Base-by-base conservation (phyloP, 1,140 invertebrate species). In the Druon quercuslanigerum region DNA sequence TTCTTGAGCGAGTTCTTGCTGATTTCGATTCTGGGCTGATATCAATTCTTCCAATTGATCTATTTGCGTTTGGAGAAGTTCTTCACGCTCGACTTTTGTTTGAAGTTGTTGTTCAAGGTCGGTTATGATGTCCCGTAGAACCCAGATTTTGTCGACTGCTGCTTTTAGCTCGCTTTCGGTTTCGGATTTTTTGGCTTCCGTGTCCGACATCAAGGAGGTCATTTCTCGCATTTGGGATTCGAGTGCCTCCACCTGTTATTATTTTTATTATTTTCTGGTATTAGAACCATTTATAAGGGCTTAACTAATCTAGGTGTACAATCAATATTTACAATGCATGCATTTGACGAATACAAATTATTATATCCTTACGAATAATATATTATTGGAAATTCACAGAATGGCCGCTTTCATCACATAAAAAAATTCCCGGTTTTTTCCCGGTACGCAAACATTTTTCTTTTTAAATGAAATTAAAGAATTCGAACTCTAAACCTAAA, bases 51-150 rank as follows among this genome's bases (percentile, higher is more conserved):
- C 92, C 50, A 93, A 85, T 3, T 90, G 83, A 25, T 91, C 82
- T 7, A 93, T 90, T 78, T 93, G 88, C 52, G 83, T 83, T 52
- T 91, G 87, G 1, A 94, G 82, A n/a, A 90, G 84, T 2, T 87
- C 85, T 73, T 93, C 93, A 50, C 84, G 85, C 57, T 92, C 89
- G 2, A 78, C 88, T 86, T 96, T 95, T 9, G 89, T 87, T 82
- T 95, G 94, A 1, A 96, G 86, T 80, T 96, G 95, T 11, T 89
- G 90, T 83, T 97, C 96, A 50, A 96, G 87, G 77, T 96, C 95
- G 1, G 91, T 87, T 56, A 97, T 96, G 70, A 96, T 95, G 51
- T 97, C 95, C 50, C 95, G 91, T 5, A 96, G 88, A 9, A 95
- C 91, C 76, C 92, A 91, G 19, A 96, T 94, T 86, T 96, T 96